Conservation (phyloP, 2,113 vertebrate species). For the Eclectus roratus region DNA sequence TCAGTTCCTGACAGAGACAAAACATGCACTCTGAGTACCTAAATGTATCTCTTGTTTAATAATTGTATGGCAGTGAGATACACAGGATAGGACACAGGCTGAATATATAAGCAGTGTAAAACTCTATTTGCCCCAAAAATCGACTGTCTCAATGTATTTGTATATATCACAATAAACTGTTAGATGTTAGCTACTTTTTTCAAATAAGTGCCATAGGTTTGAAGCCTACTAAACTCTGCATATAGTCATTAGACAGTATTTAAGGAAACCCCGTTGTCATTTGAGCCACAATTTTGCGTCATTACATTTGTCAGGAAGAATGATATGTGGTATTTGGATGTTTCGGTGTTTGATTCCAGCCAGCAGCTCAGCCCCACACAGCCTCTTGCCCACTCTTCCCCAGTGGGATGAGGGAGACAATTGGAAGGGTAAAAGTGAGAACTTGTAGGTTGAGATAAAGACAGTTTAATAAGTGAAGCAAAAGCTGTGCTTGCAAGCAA, state of each 20-base stretch:
- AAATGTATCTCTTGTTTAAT: neutral
- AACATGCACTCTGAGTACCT: neutral
- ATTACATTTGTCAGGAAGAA: neutral
- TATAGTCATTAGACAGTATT: neutral
- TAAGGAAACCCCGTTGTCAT: neutral
- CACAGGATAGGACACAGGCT: neutral
- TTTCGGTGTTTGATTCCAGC: neutral
- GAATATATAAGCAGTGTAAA: neutral
- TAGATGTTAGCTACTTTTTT: neutral
- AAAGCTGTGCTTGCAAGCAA: neutral
- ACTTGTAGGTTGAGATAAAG: neutral
- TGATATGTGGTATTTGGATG: neutral
- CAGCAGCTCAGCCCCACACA: neutral
- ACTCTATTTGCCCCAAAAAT: neutral
- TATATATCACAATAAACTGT: neutral
- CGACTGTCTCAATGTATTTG: neutral
- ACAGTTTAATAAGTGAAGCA: neutral
- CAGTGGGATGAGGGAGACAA: neutral
- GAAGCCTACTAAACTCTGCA: neutral
- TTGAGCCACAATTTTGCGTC: neutral
- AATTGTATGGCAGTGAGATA: neutral
- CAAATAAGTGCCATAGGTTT: neutral
- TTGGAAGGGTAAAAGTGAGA: neutral
- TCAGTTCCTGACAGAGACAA: neutral
- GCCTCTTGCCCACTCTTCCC: fast-evolving